Percentiles rank a stretch among this genome's conserved stretches.
Conservation (phyloP, 2,113 vertebrate species). For the Enhydra lutris region DNA sequence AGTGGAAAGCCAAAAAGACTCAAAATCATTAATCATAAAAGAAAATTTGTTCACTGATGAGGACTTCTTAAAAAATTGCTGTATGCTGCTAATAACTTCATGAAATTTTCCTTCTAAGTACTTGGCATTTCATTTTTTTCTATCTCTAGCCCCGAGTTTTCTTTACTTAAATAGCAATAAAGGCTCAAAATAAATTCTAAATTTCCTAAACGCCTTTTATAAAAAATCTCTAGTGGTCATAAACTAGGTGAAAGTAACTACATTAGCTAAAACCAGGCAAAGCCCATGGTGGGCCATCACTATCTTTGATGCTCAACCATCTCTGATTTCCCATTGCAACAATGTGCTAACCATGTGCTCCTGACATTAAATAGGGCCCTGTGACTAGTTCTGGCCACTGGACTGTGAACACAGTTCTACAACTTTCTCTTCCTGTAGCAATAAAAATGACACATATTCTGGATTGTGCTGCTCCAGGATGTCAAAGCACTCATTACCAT, state of each 20-base stretch:
- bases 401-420: background rate
- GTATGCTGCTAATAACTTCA: slow-evolving; percentile 20
- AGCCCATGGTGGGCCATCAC: background rate
- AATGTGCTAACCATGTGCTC: background rate
- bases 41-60: slow-evolving; percentile 28
- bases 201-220: background rate
- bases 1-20: background rate
- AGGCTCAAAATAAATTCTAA: slow-evolving; percentile 45
- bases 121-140: slow-evolving; percentile 15
- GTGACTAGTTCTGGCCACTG: background rate
- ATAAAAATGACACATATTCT: background rate
- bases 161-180: slow-evolving; percentile 41
- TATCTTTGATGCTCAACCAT: background rate
- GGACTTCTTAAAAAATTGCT: slow-evolving; percentile 29
- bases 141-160: background rate
- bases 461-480: background rate
- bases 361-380: background rate
- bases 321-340: background rate
- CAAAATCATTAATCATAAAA: slow-evolving; percentile 28
- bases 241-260: background rate
- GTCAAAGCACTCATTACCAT: background rate
- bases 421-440: background rate
- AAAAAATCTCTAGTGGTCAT: background rate
- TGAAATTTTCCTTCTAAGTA: slow-evolving; percentile 25
- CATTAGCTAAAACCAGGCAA: background rate